These are phyloP conservation scores for Smutsia gigantea DNA, from an alignment of 2,797 vertebrate genomes.

Conservation along the genomic window DNA sequence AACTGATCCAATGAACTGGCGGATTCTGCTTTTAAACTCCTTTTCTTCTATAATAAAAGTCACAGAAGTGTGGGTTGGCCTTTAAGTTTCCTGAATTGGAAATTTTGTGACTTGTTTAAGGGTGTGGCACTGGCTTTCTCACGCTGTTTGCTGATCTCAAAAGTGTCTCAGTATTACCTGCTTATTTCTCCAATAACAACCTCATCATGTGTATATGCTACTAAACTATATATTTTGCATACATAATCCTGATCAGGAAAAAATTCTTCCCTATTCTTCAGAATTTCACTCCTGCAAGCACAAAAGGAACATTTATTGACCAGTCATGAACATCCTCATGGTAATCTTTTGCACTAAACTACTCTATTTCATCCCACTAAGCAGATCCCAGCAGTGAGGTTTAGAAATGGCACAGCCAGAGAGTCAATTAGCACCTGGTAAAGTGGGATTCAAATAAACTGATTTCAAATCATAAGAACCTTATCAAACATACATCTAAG, in stretches of 20 bases:
- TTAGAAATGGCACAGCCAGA: background rate
- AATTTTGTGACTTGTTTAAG: slow-evolving; percentile 45
- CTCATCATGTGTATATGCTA: background rate
- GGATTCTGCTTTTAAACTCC: slow-evolving; percentile 43
- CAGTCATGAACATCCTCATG: background rate
- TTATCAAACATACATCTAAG: background rate
- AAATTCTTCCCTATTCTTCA: background rate
- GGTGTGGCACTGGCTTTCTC: background rate
- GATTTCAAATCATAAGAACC: background rate
- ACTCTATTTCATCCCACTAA: background rate
- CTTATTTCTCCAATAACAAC: slow-evolving; percentile 27
- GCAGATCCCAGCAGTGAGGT: background rate
- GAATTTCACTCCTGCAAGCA: background rate
- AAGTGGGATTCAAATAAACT: background rate
- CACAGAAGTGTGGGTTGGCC: background rate
- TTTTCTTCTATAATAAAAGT: background rate
- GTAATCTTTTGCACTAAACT: background rate
- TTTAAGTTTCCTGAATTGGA: background rate
- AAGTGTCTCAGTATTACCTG: background rate
- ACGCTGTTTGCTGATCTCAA: background rate
- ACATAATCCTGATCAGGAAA: background rate
- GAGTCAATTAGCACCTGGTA: background rate
- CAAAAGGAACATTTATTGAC: background rate
- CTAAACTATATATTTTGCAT: background rate
- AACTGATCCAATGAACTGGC: slow-evolving; percentile 62